Evolutionary conservation across 2,113 vertebrate genomes (phyloP), one percentile per base, ranked within the genome.

Genomic region (Zosterops pallidus): DNA sequence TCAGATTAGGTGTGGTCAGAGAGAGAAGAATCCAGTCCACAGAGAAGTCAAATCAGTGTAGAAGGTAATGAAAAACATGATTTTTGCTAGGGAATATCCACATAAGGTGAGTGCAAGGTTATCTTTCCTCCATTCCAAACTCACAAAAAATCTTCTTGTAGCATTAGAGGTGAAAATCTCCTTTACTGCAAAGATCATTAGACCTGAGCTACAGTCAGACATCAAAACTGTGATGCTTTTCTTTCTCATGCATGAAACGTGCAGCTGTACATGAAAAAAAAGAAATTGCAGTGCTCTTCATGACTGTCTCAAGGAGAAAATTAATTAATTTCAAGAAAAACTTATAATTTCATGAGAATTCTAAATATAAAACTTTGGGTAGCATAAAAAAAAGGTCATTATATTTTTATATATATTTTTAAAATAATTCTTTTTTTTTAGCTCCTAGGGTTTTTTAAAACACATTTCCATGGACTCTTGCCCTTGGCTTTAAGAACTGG

Each of bases 221-320:
- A 72, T 68, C 41, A 79, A 65, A 94, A 55, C 20, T 46, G 12
- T 1, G 1, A 25, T 76, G 26, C 31, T 91, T 70, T 89, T 72
- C 33, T 86, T 74, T 89, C 56, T 69, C 55, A 49, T 74, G 60
- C 41, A 39, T 63, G 55, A 94, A 92, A 55, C 3, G 2, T 46
- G 37, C 62, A 92, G 70, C 59, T 90, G 46, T 84, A 71, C 5
- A 4, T 69, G 14, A 60, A 74, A 71, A 25, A 50, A 52, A 44
- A 33, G 4, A 39, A 33, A 3, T 4, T 3, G 23, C 14, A 37
- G 8, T 22, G 8, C 4, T 90, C 15, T 62, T 72, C 33, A 42
- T 26, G 60, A 62, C 20, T 82, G 9, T 84, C 83, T 94, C 65
- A 96, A 93, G 60, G 70, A 89, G 37, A 89, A 89, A 76, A 71